A percentile compares a stretch with the other conserved stretches of the same genome.
Conservation (phyloP, 1,140 invertebrate genomes). For the Bombyx mandarina region DNA sequence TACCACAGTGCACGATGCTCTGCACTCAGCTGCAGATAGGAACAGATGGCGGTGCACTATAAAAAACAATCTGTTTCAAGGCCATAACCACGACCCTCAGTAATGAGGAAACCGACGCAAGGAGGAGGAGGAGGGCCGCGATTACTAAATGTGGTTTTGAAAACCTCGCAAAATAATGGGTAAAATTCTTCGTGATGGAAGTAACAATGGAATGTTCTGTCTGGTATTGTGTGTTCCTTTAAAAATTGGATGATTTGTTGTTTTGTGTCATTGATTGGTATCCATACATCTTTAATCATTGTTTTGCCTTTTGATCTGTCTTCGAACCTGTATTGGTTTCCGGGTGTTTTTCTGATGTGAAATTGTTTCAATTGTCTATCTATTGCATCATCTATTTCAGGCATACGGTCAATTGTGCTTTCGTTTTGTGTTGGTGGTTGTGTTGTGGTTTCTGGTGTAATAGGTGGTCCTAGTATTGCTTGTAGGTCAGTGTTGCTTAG, state of each 20-base stretch:
- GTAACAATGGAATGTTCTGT: constrained; percentile 24
- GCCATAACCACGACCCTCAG: too few species aligned
- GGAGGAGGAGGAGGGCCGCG: background rate
- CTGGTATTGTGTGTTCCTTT: constrained; percentile 14
- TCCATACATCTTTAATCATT: constrained; percentile 26
- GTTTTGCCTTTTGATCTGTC: constrained; percentile 14
- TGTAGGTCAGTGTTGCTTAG: background rate
- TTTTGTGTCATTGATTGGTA: constrained; percentile 19
- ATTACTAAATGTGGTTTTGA: constrained; percentile 8
- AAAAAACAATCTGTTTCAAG: too few species aligned
- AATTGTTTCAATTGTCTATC: constrained; percentile 25
- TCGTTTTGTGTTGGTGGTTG: background rate
- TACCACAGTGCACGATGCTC: too few species aligned
- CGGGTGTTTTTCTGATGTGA: constrained; percentile 20
- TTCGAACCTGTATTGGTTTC: constrained; percentile 7
- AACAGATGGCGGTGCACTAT: too few species aligned
- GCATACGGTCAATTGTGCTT: constrained; percentile 7
- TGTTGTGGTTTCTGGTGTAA: constrained; percentile 7
- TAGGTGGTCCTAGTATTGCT: constrained; percentile 4
- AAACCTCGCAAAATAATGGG: too few species aligned
- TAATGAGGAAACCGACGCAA: too few species aligned
- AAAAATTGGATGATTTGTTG: background rate
- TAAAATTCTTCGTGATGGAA: constrained; percentile 17
- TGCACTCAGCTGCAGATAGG: too few species aligned
- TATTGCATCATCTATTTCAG: constrained; percentile 20